Base-by-base conservation (phyloP, 2,797 vertebrate species). In the Pangasius djambal region DNA sequence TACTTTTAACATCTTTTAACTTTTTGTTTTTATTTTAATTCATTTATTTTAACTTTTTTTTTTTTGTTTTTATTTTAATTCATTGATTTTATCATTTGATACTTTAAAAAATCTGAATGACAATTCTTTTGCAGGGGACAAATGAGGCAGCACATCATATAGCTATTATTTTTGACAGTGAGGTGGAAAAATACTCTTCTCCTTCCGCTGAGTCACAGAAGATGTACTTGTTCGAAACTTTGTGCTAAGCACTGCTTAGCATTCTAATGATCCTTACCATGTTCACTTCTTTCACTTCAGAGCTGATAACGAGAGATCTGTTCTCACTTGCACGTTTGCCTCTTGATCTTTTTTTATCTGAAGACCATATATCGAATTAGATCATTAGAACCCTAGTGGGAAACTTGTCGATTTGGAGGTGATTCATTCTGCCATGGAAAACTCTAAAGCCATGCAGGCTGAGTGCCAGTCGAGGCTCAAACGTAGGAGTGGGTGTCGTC, bases 401-500 rank as follows among this genome's bases (percentile, higher is more conserved):
- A 52, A 72, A 57, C 48, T 57, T 77, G 52, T n/a, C n/a, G 13
- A 69, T 67, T 84, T 77, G 65, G 57, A 83, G 70, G 34, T 83
- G 85, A 89, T 83, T 89, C 88, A 89, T 75, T 34, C 70, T 78
- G 59, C 69, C 79, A 28, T 57, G 28, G 52, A 89, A 75, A 61
- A 40, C 37, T 82, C 84, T 69, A 48, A 25, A 81, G 83, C 77
- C 65, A 34, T 82, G 77, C 59, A 22, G 84, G 88, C 85, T 61
- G 57, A 40, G 22, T 65, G 85, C 79, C 88, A 87, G 85, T 40
- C 25, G 55, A 83, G 85, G 57, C 59, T 44, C 44, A 65, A 67
- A 87, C 37, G 85, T 89, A 55, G 88, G 88, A 77, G 88, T 83
- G 74, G 88, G 63, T 77, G 85, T 74, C n/a, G 83, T 86, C 78